Percentiles rank a stretch among this genome's conserved stretches.
phyloP scores from a whole-genome alignment of 37 sponge, comb jelly and placozoan genomes.

The Spongilla lacustris region DNA sequence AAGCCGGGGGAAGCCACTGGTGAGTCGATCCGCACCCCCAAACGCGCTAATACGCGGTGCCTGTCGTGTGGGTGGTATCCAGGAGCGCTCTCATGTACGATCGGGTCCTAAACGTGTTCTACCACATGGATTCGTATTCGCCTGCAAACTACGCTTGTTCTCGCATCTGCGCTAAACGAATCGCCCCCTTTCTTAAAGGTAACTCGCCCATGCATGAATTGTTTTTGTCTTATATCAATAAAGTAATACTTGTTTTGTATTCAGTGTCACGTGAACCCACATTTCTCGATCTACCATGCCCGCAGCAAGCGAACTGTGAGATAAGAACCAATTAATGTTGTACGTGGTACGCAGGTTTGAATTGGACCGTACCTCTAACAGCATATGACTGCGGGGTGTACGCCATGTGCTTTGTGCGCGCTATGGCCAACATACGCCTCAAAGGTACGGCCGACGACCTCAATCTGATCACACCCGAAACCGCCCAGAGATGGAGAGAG shows the following conservation, averaged over 20 bases:
- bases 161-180: slow-evolving; percentile 18
- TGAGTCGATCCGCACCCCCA: background rate
- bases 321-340: background rate
- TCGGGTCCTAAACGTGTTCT: slow-evolving; percentile 24
- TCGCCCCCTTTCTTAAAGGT: slow-evolving; percentile 40
- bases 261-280: slow-evolving; percentile 13
- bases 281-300: slow-evolving; percentile 27
- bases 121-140: slow-evolving; percentile 39
- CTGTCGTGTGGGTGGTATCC: too few relatives aligned
- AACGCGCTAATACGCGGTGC: background rate
- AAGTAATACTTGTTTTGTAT: background rate
- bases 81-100: slow-evolving; percentile 53
- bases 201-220: background rate
- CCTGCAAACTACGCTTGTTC: slow-evolving; percentile 9
- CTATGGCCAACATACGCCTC: background rate
- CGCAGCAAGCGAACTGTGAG: slow-evolving; percentile 57
- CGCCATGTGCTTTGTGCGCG: slow-evolving; percentile 49
- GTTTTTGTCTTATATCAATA: too few relatives aligned
- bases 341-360: too few relatives aligned
- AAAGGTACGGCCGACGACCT: too few relatives aligned
- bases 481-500: too few relatives aligned
- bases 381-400: slow-evolving; percentile 80
- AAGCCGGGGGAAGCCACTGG: slow-evolving; percentile 80
- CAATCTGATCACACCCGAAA: too few relatives aligned
- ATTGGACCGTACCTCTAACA: background rate